Evolutionary conservation across 2,888 invertebrate genomes (phyloP), one percentile per base, ranked within the genome.

Genomic region (Leptopilina myrica): DNA sequence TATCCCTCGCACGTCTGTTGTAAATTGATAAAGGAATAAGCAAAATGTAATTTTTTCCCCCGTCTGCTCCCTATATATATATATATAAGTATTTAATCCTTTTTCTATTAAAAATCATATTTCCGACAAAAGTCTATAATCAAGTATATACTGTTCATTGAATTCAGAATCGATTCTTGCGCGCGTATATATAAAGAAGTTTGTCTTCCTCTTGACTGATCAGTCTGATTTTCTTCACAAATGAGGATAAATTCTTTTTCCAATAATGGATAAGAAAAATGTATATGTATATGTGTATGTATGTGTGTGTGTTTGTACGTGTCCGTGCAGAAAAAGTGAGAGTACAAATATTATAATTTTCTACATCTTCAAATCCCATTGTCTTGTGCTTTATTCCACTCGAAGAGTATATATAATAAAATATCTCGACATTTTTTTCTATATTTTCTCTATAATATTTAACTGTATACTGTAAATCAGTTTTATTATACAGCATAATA

Each of bases 191-290:
- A 40, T 73, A 56, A 73, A 73, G 56, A 56, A 73, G 73, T 73
- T 73, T 73, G 15, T 33, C 56, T 73, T 73, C 73, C 14, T 33
- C 73, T 73, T 49, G 26, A 56, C 12, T 73, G 73, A 73, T 73
- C 73, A 73, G 33, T n/a, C 56, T 33, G 56, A 73, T 40, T 73
- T 73, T 56, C 73, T 56, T 73, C 73, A 40, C 56, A 56, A 73
- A 56, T 56, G 73, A 56, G 73, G 26, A 56, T 73, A n/a, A 73
- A 73, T 73, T 56, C 56, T 73, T 73, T 73, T 56, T 73, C 56
- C 56, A 56, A 73, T 73, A 73, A 69, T 4, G 14, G 69, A 33
- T 15, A 46, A 33, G 33, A 33, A 5, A 33, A 33, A 33, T 33
- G 33, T 33, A 8, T 43, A 20, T 49, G 2, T 49, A 6, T 15